Base-by-base conservation (phyloP, 2,888 invertebrate species). In the Erebia aethiops region DNA sequence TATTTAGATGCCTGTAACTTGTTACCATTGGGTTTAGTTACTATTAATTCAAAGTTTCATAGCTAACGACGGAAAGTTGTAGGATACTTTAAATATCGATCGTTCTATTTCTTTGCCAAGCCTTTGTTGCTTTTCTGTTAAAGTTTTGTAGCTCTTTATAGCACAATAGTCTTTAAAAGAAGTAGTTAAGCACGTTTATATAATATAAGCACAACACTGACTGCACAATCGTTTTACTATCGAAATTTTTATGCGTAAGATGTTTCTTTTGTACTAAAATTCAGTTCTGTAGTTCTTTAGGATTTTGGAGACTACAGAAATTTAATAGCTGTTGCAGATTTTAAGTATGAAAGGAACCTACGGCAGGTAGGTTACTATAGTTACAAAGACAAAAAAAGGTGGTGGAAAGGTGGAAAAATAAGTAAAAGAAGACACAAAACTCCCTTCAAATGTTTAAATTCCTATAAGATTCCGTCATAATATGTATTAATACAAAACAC, bases 11-110 rank as follows among this genome's bases (percentile, higher is more conserved):
- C 58, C n/a, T 35, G 58, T 58, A 57, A 57, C 4, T 14, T 7
- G 26, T 13, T 35, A n/a, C 13, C 14, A 58, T 58, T 58, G 26
- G 9, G 26, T 26, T 1, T 35, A 58, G 14, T 16, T 7, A 41
- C 16, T 43, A 60, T n/a, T n/a, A 60, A 43, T 60, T 35, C 43
- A 60, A 58, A 58, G 57, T 35, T 58, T 8, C 58, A 41, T 58
- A n/a, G 41, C n/a, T 46, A 61, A 61, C 18, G 46, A 21, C 18
- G 61, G 46, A 61, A 61, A 14, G 16, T 60, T 60, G 41, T 41
- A 61, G 43, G 61, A 49, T 21, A 18, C 14, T 61, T 46, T 13
- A 11, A 46, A 41, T 13, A 46, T 46, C 61, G 46, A 61, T 61
- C 61, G 61, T 46, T 61, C 49, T 61, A 46, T 11, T 46, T 61